phyloP scores from a whole-genome alignment of 2,797 vertebrate species.

The Glyptemys insculpta region DNA sequence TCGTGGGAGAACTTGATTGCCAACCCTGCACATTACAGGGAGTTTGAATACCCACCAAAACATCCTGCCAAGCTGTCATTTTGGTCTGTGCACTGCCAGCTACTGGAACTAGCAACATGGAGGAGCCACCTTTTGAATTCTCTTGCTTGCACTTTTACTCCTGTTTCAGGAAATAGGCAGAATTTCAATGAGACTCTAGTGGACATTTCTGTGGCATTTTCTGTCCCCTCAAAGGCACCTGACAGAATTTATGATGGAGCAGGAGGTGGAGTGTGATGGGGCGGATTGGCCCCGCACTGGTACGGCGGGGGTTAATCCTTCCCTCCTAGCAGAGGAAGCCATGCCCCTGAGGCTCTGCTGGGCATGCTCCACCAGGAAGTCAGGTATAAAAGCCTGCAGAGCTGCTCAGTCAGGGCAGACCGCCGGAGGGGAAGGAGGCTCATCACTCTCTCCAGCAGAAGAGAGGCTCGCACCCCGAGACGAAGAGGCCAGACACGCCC shows the following conservation, averaged over 20 bases:
- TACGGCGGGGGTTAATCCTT: no score
- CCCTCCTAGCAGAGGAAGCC: no score
- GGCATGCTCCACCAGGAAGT: no score
- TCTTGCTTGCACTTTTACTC: neutral
- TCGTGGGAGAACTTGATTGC: neutral
- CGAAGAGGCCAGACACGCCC: no score
- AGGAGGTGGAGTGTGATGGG: neutral
- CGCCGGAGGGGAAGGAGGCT: no score
- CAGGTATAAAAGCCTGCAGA: no score
- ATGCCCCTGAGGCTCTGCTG: no score
- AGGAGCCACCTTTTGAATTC: no score
- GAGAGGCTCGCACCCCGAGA: no score
- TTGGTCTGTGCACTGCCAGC: neutral
- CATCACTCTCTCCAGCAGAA: no score
- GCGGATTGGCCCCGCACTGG: no score
- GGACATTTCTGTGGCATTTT: neutral
- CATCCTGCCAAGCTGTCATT: neutral
- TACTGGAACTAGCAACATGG: neutral
- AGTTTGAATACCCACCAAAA: neutral
- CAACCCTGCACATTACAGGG: neutral
- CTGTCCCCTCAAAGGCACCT: neutral
- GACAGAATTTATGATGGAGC: neutral
- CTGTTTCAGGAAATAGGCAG: neutral
- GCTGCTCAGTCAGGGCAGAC: no score
- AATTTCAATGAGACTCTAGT: neutral